Evolutionary conservation across 53 echinoderm and acorn worm species (phyloP).

Genomic region (Zoroaster sp.): DNA sequence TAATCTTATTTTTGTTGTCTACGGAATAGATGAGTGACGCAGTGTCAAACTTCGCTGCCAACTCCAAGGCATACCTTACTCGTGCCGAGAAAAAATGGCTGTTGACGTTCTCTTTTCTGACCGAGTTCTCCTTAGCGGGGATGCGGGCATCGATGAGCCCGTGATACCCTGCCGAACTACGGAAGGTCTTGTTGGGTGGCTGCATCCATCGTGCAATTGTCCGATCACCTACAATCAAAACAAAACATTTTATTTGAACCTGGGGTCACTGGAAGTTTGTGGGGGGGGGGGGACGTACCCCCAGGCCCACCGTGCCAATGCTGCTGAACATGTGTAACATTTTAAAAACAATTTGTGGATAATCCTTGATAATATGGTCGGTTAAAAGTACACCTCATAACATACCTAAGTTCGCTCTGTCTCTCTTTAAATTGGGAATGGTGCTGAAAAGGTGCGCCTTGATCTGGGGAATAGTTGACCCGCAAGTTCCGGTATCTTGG

Average conservation of each 20-base stretch:
- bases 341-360: too few relatives aligned
- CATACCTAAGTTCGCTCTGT: neutral
- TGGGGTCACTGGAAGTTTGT: neutral
- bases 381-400: neutral
- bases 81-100: slow-evolving; percentile 24
- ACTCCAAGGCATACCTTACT: too few relatives aligned
- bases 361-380: neutral
- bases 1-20: slow-evolving; percentile 43
- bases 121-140: too few relatives aligned
- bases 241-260: too few relatives aligned
- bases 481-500: slow-evolving; percentile 14
- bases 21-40: too few relatives aligned
- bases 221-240: neutral
- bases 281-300: too few relatives aligned
- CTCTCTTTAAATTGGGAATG: neutral
- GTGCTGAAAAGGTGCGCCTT: slow-evolving; percentile 12
- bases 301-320: neutral
- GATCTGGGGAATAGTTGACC: neutral
- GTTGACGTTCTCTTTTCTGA: neutral
- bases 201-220: too few relatives aligned
- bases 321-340: neutral
- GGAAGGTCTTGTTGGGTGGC: too few relatives aligned
- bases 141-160: slow-evolving; percentile 12
- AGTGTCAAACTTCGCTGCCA: neutral
- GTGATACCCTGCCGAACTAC: neutral